phyloP scores from a whole-genome alignment of 2,113 vertebrate species.

The Galeopterus variegatus region DNA sequence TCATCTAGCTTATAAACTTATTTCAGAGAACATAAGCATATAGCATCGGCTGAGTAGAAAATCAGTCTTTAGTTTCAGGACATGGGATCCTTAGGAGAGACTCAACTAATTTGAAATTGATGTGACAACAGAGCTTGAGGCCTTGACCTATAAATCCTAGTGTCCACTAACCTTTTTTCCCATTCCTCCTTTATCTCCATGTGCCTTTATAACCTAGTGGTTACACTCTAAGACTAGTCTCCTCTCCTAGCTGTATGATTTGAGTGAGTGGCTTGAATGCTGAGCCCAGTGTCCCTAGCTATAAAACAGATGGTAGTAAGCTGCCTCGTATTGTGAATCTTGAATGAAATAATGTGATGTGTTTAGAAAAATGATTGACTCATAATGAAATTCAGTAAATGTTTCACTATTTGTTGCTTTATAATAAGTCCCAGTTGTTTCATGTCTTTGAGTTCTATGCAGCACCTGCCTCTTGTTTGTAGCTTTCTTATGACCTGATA shows the following conservation, averaged over 20 bases:
- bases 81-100: background rate
- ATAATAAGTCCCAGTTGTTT: background rate
- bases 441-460: background rate
- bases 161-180: background rate
- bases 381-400: background rate
- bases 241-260: background rate
- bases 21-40: background rate
- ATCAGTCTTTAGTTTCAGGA: background rate
- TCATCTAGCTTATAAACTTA: background rate
- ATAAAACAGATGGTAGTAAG: background rate
- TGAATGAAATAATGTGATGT: background rate
- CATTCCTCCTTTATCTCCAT: background rate
- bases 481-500: background rate
- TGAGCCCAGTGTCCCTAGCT: background rate
- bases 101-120: background rate
- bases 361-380: background rate
- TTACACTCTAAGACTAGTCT: background rate
- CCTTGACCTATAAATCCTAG: background rate
- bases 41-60: background rate
- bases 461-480: background rate
- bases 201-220: background rate
- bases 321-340: background rate
- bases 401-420: background rate
- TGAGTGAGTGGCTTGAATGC: background rate
- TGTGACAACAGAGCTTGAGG: background rate